These are phyloP conservation scores for Microplitis demolitor DNA, from an alignment of 1,140 invertebrate species.

Conservation along the genomic window DNA sequence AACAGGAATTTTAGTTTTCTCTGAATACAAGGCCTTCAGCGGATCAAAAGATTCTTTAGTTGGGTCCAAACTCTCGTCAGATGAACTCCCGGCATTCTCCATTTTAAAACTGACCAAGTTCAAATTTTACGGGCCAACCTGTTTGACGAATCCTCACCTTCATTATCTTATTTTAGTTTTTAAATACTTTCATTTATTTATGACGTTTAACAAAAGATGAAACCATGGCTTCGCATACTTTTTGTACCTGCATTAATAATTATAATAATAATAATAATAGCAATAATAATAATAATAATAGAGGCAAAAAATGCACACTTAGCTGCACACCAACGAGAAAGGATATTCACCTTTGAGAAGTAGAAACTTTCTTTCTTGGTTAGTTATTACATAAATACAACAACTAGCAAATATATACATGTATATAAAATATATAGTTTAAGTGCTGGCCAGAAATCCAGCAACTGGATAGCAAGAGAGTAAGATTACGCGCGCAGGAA, in stretches of 20 bases:
- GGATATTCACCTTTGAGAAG: slow-evolving; percentile 50
- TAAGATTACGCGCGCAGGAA: slow-evolving; percentile 59
- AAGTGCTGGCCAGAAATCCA: slow-evolving; percentile 25
- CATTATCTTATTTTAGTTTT: background rate
- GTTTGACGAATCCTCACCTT: background rate
- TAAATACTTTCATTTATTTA: background rate
- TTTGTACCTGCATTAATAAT: background rate
- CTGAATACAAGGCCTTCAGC: slow-evolving; percentile 67
- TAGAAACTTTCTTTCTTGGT: slow-evolving; percentile 43
- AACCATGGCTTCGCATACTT: background rate
- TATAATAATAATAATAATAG: background rate
- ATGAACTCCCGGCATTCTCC: slow-evolving; percentile 47
- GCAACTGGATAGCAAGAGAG: slow-evolving; percentile 32
- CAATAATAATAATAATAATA: background rate
- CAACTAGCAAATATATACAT: background rate
- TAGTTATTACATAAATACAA: slow-evolving; percentile 32
- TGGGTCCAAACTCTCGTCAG: slow-evolving; percentile 68
- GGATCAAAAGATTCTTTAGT: slow-evolving; percentile 72
- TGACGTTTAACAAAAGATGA: background rate
- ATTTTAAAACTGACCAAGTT: slow-evolving; percentile 36
- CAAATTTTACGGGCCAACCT: too few species aligned
- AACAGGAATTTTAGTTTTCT: slow-evolving; percentile 61
- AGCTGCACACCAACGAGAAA: slow-evolving; percentile 30
- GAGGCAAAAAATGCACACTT: background rate
- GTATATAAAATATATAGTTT: slow-evolving; percentile 16